These are phyloP conservation scores for Ramphastos sulfuratus DNA, from an alignment of 2,113 vertebrate species.

Conservation along the genomic window DNA sequence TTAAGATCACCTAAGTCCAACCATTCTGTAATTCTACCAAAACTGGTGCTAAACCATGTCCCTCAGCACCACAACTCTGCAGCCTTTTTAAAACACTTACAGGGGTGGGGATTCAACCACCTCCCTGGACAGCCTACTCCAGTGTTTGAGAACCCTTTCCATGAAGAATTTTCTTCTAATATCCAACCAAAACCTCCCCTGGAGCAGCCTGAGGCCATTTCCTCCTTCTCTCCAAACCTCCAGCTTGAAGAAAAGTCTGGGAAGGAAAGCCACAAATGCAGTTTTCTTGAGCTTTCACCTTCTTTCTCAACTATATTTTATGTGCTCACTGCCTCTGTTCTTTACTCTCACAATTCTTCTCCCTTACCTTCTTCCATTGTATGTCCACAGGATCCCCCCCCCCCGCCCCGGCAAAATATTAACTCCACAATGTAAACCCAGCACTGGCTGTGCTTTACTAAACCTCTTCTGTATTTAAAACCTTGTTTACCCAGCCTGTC, in stretches of 20 bases:
- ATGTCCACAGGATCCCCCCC: not conserved
- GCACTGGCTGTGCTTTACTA: not conserved
- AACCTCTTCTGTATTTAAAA: not conserved
- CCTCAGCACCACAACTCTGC: no score
- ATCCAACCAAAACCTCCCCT: no score
- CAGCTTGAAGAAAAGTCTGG: not conserved
- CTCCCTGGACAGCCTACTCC: no score
- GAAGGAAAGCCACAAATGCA: not conserved
- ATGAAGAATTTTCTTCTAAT: no score
- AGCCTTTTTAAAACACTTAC: no score
- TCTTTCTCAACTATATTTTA: not conserved
- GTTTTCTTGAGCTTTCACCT: not conserved
- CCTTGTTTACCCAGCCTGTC: not conserved
- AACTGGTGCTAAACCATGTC: no score
- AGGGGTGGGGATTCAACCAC: no score
- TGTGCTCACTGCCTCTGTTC: not conserved
- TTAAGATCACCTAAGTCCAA: no score
- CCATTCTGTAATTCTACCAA: no score
- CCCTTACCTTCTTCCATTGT: fast-evolving
- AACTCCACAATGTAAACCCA: not conserved
- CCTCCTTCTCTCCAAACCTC: not conserved
- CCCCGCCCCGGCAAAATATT: not conserved
- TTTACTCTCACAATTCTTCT: not conserved
- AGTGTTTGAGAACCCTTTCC: no score
- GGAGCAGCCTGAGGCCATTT: no score